Conservation (phyloP, 2,113 vertebrate genomes). For the Romanogobio albipinnatus region DNA sequence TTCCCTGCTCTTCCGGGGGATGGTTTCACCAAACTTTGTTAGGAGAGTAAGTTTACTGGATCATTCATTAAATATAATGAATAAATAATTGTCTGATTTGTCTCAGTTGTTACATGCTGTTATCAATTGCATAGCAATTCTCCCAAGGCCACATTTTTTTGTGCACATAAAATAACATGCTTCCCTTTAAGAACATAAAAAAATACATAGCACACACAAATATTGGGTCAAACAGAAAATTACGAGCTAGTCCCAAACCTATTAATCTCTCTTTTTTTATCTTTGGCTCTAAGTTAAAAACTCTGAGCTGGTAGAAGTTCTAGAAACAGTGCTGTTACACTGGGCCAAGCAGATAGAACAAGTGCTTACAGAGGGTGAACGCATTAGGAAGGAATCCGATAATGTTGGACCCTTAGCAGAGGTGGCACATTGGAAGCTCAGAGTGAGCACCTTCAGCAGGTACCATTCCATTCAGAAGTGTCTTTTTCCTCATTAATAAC, state of each 20-base stretch:
- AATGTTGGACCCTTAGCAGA: slow-evolving; percentile 81
- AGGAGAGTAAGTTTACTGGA: too few species aligned
- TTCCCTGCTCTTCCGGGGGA: too few species aligned
- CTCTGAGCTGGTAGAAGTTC: slow-evolving; percentile 74
- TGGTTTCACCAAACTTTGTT: too few species aligned
- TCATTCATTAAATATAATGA: too few species aligned
- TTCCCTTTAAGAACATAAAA: not conserved
- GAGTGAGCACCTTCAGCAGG: slow-evolving; percentile 82
- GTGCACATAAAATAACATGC: not conserved
- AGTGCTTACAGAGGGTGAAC: slow-evolving; percentile 79
- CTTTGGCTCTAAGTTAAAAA: slow-evolving; percentile 71
- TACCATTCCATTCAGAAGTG: slow-evolving; percentile 46
- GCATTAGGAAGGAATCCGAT: slow-evolving; percentile 82
- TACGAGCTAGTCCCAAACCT: not conserved
- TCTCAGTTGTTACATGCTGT: not conserved
- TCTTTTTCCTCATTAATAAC: not conserved
- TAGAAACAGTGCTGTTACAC: slow-evolving; percentile 72
- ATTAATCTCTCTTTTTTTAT: not conserved
- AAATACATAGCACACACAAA: not conserved
- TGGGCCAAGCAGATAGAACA: slow-evolving; percentile 82
- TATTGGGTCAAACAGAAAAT: not conserved
- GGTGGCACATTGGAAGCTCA: slow-evolving; percentile 82
- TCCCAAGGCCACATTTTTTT: not conserved
- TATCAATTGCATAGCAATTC: not conserved
- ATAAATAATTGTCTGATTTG: too few species aligned